phyloP scores from a whole-genome alignment of 2,797 vertebrate species.

The Syndactyla subalaris region DNA sequence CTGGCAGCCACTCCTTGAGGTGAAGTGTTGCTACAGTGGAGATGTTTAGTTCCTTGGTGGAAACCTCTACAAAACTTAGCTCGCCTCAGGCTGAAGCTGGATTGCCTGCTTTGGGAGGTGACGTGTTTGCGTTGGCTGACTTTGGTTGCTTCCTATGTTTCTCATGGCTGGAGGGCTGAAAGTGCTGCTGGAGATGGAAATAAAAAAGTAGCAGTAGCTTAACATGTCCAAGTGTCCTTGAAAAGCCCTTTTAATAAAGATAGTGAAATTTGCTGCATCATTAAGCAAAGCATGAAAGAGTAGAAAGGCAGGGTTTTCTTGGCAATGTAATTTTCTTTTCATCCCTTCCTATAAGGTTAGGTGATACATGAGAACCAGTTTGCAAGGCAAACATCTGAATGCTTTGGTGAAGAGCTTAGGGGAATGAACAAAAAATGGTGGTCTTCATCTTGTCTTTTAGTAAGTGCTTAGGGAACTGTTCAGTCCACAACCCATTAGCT shows the following conservation, averaged over 20 bases:
- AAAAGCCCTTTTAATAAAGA: neutral
- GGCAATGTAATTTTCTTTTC: neutral
- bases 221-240: neutral
- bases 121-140: neutral
- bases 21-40: neutral
- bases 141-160: neutral
- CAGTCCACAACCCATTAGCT: neutral
- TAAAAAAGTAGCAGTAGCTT: neutral
- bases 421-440: neutral
- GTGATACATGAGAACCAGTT: neutral
- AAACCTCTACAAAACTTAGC: neutral
- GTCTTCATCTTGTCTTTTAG: neutral
- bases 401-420: neutral
- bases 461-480: neutral
- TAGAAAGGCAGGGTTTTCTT: neutral
- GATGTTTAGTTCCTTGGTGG: neutral
- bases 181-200: neutral
- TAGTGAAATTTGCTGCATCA: neutral
- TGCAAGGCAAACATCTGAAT: neutral
- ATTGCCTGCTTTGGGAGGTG: neutral
- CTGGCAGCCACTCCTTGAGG: rapidly evolving
- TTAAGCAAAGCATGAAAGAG: neutral
- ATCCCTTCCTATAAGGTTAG: neutral
- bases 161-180: neutral
- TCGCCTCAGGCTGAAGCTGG: neutral